Percentiles rank a stretch among this genome's conserved stretches.
These are phyloP conservation scores for Leucosticte australis DNA, from an alignment of 2,113 vertebrate species.

Conservation along the genomic window DNA sequence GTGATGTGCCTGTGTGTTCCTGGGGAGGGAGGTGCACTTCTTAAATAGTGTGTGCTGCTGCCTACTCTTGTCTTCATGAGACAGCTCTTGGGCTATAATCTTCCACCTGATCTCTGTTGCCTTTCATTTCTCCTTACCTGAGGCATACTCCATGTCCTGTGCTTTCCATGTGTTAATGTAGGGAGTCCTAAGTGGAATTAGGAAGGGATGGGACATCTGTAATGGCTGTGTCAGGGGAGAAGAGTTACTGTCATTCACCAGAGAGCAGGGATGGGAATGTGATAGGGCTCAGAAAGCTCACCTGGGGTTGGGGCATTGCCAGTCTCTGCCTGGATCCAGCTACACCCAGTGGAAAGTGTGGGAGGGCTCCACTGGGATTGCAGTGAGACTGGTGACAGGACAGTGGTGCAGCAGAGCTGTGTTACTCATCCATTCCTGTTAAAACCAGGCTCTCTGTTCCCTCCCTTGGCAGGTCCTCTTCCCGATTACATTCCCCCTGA, in stretches of 20 bases:
- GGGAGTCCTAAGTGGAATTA: not conserved
- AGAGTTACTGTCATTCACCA: not conserved
- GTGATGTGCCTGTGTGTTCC: not conserved
- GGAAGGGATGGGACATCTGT: not conserved
- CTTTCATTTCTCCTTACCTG: not conserved
- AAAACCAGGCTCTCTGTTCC: not conserved
- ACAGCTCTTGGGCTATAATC: not conserved
- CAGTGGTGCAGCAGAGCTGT: not conserved
- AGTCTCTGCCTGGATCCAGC: not conserved
- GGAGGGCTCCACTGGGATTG: not conserved
- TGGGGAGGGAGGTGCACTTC: not conserved
- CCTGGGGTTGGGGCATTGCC: not conserved
- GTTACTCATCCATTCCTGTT: not conserved
- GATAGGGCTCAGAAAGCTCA: not conserved
- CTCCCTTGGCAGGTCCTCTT: constrained; percentile 68
- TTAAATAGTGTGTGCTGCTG: not conserved
- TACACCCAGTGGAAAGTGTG: not conserved
- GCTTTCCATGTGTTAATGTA: not conserved
- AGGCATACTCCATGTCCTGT: not conserved
- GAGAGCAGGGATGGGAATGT: not conserved
- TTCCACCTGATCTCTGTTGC: not conserved
- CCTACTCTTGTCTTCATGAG: not conserved
- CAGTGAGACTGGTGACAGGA: not conserved
- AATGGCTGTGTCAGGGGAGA: not conserved
- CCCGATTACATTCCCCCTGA: constrained; percentile 81